These are phyloP conservation scores for Xanthia togata DNA, from an alignment of 2,888 invertebrate genomes.

Conservation along the genomic window DNA sequence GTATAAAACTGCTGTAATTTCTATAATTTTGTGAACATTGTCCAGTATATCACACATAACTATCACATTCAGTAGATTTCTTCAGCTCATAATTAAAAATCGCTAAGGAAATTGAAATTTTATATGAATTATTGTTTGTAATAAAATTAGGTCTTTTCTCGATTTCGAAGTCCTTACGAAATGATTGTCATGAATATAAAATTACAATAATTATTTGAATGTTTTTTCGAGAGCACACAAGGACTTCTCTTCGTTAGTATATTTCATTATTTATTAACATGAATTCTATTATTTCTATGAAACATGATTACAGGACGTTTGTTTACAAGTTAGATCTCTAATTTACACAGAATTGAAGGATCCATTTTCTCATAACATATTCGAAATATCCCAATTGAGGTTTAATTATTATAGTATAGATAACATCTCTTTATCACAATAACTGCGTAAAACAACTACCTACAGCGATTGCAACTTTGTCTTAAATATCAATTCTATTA, in stretches of 20 bases:
- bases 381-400: slow-evolving; percentile 56
- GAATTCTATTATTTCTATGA: not conserved
- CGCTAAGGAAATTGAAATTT: not conserved
- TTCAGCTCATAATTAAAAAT: slow-evolving; percentile 6
- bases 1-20: slow-evolving; percentile 33
- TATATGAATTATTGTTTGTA: not conserved
- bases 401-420: slow-evolving; percentile 52
- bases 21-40: slow-evolving; percentile 51
- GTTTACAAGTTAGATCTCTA: not conserved
- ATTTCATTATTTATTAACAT: not conserved
- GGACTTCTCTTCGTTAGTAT: not conserved
- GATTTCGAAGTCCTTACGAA: slow-evolving; percentile 18
- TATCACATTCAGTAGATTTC: slow-evolving; percentile 59
- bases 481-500: slow-evolving; percentile 21
- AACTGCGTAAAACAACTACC: slow-evolving; percentile 71
- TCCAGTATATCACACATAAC: slow-evolving; percentile 52
- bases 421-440: slow-evolving; percentile 74
- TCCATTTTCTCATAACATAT: slow-evolving; percentile 50
- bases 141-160: not conserved
- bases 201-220: slow-evolving; percentile 10
- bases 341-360: slow-evolving; percentile 21
- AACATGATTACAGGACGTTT: slow-evolving; percentile 13
- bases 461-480: slow-evolving; percentile 63
- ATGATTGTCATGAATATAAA: slow-evolving; percentile 31
- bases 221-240: slow-evolving; percentile 18